Evolutionary conservation across 2,797 vertebrate genomes (phyloP), one percentile per base, ranked within the genome.

Genomic region (Cirrhinus molitorella): DNA sequence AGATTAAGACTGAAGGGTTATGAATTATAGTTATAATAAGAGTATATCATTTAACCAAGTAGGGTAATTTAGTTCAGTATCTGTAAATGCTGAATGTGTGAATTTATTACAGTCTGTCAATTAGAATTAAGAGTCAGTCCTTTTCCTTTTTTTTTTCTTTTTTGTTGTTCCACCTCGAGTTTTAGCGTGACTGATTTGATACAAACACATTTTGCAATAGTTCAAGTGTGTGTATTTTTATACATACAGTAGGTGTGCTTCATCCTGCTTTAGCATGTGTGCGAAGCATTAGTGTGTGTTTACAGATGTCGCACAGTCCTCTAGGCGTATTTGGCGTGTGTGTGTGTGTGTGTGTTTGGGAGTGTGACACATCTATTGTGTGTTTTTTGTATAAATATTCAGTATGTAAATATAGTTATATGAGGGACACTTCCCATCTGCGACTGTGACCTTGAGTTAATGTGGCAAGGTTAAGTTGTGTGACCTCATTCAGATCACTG

Each of bases 381-480:
- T 83, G 65, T 70, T 83, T 49, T 77, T 70, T 83, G 65, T 77
- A 59, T 31, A 77, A 77, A 59, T 78, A 70, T 70, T 70, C 53
- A n/a, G 19, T 49, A 37, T 77, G 51, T 71, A 25, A 61, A 83
- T 49, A 83, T 3, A 2, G 14, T 61, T 23, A 13, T 67, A 28
- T n/a, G 34, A 25, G 23, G 8, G 21, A 43, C 10, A 19, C 17
- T 23, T n/a, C 2, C 28, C 21, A 67, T 21, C 17, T 70, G 23
- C 23, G 43, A 11, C 28, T 28, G 34, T 47, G 65, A 66, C 71
- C 61, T 67, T 83, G 71, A 55, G 47, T 23, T 63, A n/a, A 49
- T 70, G 25, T 45, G 47, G 49, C 13, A 21, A 21, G 17, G 47
- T 34, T 10, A 51, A 16, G 12, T 74, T 23, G 51, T 23, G 21